Evolutionary conservation across 2,888 invertebrate species (phyloP).

Genomic region (Sesamia inferens): DNA sequence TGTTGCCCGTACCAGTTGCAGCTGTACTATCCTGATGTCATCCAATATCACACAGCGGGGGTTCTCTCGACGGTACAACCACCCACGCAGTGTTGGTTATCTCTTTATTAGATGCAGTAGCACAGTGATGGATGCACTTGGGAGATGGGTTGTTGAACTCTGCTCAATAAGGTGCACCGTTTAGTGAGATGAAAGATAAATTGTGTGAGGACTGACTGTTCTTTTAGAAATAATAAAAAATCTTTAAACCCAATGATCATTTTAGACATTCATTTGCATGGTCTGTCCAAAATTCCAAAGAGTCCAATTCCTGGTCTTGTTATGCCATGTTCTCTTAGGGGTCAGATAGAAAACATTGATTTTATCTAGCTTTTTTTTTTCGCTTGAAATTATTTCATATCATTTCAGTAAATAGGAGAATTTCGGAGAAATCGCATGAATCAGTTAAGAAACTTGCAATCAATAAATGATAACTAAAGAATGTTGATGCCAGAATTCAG

Average conservation of each 20-base stretch:
- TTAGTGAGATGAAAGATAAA: constrained; percentile 7
- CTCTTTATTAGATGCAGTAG: constrained; percentile 71
- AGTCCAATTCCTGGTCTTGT: too few relatives aligned
- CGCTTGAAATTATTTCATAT: too few relatives aligned
- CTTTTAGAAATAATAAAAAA: too few relatives aligned
- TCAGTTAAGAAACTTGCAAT: neutral
- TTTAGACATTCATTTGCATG: too few relatives aligned
- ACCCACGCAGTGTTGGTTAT: constrained; percentile 71
- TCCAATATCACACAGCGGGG: constrained; percentile 35
- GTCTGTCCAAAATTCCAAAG: too few relatives aligned
- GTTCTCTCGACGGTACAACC: constrained; percentile 42
- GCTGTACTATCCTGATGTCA: constrained; percentile 41
- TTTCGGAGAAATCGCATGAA: neutral
- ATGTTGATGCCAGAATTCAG: too few relatives aligned
- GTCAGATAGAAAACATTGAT: too few relatives aligned
- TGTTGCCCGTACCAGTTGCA: neutral
- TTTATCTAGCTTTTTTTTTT: too few relatives aligned
- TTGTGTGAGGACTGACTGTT: neutral
- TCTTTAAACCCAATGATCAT: too few relatives aligned
- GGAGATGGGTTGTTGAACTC: constrained; percentile 61
- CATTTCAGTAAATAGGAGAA: neutral
- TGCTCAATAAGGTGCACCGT: constrained; percentile 48
- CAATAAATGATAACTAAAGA: neutral
- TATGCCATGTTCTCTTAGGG: too few relatives aligned
- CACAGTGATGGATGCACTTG: constrained; percentile 65